Base-by-base conservation (phyloP, 2,113 vertebrate species). In the Syngnathus typhle region DNA sequence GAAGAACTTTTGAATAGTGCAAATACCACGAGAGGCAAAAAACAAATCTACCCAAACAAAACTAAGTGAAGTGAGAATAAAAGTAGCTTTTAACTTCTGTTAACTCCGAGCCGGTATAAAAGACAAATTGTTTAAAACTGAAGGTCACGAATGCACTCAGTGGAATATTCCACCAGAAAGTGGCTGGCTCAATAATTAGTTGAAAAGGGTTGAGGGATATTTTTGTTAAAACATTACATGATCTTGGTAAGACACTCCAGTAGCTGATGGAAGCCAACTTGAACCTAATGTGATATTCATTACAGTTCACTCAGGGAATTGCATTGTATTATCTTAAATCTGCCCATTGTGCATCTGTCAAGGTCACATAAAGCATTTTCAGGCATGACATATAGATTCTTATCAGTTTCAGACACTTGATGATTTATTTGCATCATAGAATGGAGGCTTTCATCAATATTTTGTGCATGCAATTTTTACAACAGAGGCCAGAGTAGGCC, bases 341-440 rank as follows among this genome's bases (percentile, higher is more conserved):
- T 72, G 55, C 60, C 51, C 58, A 72, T 74, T 71, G 76, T 51
- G 41, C 32, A 11, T 52, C 49, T 52, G 72, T 74, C 72, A 71
- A 36, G 16, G 49, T 51, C 18, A 23, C 37, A 36, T 54, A 55
- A 69, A 67, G 64, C 61, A 56, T 77, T 69, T 73, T 52, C 63
- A 68, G 38, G 65, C 61, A 13, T 63, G 38, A 66, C 37, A 0
- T 60, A 77, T 77, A 16, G 72, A 79, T 78, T 71, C n/a, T 36
- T 68, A 75, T 84, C 70, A 5, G 13, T 68, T 74, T 67, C 4
- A 36, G 77, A 63, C 68, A 12, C 61, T 69, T 61, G 21, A 32
- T 79, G 70, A 84, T 65, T 68, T 54, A 82, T 73, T 72, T 75
- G 76, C 69, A 73, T 71, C 84, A 65, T 13, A n/a, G 19, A 52